Evolutionary conservation across 2,797 vertebrate genomes (phyloP).

Genomic region (Peromyscus attwateri): DNA sequence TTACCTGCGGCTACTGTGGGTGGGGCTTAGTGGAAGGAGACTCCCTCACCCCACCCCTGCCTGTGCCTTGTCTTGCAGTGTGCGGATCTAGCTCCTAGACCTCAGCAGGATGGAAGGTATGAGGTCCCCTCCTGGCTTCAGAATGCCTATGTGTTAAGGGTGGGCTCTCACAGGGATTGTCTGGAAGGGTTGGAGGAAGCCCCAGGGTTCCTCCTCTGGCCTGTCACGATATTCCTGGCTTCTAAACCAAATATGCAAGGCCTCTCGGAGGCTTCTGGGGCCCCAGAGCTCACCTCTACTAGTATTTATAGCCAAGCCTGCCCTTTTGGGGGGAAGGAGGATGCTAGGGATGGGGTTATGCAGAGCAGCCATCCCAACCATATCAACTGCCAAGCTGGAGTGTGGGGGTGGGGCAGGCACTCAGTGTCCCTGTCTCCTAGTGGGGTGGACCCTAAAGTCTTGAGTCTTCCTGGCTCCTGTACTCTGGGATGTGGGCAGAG

Average conservation of each 20-base stretch:
- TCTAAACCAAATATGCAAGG: constrained; percentile 44
- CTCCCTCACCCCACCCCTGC: neutral
- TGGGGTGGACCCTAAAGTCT: neutral
- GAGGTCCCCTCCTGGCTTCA: neutral
- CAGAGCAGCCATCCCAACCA: accelerated
- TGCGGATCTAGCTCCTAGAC: neutral
- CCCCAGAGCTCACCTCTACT: neutral
- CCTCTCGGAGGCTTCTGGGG: neutral
- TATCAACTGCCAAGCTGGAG: neutral
- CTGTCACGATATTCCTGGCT: neutral
- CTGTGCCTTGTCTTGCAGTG: constrained; percentile 74
- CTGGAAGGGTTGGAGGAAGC: neutral
- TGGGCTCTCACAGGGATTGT: neutral
- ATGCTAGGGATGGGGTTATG: neutral
- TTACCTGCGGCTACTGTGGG: neutral
- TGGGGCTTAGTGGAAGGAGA: neutral
- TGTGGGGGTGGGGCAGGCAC: neutral
- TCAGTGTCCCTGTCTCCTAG: neutral
- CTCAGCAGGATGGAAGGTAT: constrained; percentile 75
- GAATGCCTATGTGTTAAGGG: neutral
- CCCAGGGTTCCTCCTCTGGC: neutral
- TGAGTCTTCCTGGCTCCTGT: neutral
- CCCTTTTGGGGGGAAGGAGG: neutral
- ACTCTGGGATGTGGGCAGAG: neutral
- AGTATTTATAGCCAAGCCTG: constrained; percentile 51